Conservation (phyloP, 2,113 vertebrate species). For the Tauraco erythrolophus region DNA sequence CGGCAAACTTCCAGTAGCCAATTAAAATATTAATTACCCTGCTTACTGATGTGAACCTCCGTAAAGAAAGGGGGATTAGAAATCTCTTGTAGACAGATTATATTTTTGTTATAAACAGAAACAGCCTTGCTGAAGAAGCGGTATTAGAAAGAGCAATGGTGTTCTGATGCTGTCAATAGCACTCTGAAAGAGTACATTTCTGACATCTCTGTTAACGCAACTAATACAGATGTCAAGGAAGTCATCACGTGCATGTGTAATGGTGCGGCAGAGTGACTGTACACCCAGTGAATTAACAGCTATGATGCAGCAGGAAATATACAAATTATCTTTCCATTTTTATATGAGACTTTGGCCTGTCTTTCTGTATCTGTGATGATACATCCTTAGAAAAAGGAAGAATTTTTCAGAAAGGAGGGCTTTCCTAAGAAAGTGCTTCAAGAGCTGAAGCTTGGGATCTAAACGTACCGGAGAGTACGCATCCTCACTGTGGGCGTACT, state of each 20-base stretch:
- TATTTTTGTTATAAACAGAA: neutral
- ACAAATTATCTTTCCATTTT: neutral
- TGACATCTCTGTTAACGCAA: neutral
- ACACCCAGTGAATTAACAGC: neutral
- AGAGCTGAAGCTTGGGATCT: neutral
- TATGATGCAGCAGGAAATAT: neutral
- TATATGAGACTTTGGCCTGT: neutral
- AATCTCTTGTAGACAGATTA: neutral
- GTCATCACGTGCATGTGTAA: neutral
- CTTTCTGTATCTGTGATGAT: neutral
- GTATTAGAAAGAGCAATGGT: neutral
- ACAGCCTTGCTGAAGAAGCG: neutral
- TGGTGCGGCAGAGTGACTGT: neutral
- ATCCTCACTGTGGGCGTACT: neutral
- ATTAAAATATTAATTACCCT: neutral
- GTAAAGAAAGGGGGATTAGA: neutral
- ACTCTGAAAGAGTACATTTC: neutral
- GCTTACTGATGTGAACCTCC: neutral
- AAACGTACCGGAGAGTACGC: neutral
- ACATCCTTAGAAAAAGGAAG: neutral
- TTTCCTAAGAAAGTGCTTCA: neutral
- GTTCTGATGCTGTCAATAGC: neutral
- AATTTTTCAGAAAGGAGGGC: neutral
- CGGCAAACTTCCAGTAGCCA: neutral
- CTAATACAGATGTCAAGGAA: constrained; percentile 40